These are phyloP conservation scores for Zalophus californianus DNA, from an alignment of 2,797 vertebrate genomes.

Conservation along the genomic window DNA sequence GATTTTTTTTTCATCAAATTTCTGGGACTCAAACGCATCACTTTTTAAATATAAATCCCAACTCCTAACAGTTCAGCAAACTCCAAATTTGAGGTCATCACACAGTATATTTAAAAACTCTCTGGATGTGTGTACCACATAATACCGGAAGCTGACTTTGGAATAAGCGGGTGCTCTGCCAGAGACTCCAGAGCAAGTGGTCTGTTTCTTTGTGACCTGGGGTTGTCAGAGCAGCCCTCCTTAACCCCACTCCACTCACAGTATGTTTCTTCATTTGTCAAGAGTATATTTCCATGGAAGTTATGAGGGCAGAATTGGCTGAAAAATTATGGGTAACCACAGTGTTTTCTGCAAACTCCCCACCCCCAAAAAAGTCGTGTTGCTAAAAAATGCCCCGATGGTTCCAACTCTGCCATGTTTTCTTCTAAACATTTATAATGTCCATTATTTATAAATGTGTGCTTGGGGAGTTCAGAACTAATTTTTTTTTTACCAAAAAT, in stretches of 20 bases:
- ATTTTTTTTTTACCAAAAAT: conserved; percentile 72
- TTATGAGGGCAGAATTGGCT: not conserved
- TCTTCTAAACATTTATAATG: conserved; percentile 61
- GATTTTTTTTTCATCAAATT: conserved; percentile 22
- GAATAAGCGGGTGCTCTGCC: not conserved
- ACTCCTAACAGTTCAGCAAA: not conserved
- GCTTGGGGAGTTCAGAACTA: conserved; percentile 78
- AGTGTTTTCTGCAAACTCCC: not conserved
- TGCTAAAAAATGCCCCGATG: conserved; percentile 58
- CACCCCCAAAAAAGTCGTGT: not conserved
- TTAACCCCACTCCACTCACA: not conserved
- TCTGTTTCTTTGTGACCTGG: not conserved
- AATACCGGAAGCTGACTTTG: conserved; percentile 38
- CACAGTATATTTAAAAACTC: conserved; percentile 67
- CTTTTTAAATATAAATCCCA: conserved; percentile 11
- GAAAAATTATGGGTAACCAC: not conserved
- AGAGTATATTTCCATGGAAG: not conserved
- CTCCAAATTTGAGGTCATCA: conserved; percentile 24
- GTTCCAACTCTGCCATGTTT: conserved; percentile 52
- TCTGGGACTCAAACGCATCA: conserved; percentile 69
- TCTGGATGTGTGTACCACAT: conserved; percentile 48
- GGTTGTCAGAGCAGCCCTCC: not conserved
- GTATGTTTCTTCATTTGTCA: not conserved
- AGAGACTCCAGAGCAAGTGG: accelerated
- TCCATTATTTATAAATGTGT: conserved; percentile 72